Conservation (phyloP, 2,888 invertebrate species). For the Philaethria dido region DNA sequence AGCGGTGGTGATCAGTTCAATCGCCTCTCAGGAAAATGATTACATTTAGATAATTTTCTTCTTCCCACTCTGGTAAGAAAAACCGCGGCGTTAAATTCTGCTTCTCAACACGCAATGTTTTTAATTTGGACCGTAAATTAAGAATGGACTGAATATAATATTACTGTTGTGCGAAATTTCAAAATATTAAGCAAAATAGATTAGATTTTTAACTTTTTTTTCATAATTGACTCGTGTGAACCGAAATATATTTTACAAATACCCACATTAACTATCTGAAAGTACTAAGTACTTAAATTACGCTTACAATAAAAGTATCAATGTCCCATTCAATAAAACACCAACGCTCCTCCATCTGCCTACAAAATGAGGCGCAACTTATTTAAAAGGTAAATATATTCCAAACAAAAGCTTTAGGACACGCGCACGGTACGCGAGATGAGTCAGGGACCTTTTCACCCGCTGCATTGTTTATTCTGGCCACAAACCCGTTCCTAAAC, state of each 20-base stretch:
- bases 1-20: no score
- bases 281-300: neutral
- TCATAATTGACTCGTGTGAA: neutral
- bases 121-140: no score
- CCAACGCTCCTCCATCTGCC: constrained; percentile 33
- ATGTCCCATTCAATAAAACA: constrained; percentile 40
- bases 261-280: constrained; percentile 13
- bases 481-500: constrained; percentile 62
- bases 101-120: no score
- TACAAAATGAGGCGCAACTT: constrained; percentile 36
- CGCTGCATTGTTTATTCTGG: constrained; percentile 71
- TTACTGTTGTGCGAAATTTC: neutral
- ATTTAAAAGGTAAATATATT: constrained; percentile 72
- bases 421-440: constrained; percentile 59
- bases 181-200: neutral
- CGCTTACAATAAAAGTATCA: constrained; percentile 35
- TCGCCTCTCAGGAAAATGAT: no score
- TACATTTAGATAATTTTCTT: no score
- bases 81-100: no score
- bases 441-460: constrained; percentile 79
- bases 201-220: neutral
- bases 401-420: constrained; percentile 66
- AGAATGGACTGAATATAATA: neutral
- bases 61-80: no score
- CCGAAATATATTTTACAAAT: constrained; percentile 2